These are phyloP conservation scores for Drosophila subpulchrella DNA, from an alignment of 1,140 invertebrate species.

Conservation along the genomic window DNA sequence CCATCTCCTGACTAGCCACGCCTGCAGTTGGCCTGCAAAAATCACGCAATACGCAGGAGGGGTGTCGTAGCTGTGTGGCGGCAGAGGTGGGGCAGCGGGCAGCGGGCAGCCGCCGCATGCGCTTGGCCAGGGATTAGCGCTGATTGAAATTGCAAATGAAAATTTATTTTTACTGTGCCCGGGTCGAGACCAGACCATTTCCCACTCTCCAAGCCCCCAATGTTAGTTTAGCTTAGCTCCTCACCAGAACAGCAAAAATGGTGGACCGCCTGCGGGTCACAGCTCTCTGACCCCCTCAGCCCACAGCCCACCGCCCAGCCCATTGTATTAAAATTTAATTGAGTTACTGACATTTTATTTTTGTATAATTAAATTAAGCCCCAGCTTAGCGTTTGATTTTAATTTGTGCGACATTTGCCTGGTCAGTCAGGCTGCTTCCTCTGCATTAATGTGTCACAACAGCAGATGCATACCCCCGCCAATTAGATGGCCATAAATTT, in stretches of 20 bases:
- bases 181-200: constrained; percentile 5
- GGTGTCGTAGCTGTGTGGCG: constrained; percentile 1
- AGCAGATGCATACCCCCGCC: constrained; percentile 37
- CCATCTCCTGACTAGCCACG: constrained; percentile 32
- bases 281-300: background rate
- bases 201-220: constrained; percentile 9
- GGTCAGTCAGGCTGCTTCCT: constrained; percentile 25
- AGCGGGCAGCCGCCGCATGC: constrained; percentile 60
- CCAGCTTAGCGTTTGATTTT: constrained; percentile 82
- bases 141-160: constrained; percentile 84
- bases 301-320: background rate
- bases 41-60: constrained; percentile 60
- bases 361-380: constrained; percentile 83
- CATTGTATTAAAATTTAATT: constrained; percentile 82
- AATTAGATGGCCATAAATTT: constrained; percentile 77
- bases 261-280: constrained; percentile 38
- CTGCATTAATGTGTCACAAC: constrained; percentile 60
- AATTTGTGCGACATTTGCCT: constrained; percentile 82
- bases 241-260: background rate
- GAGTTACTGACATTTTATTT: constrained; percentile 84
- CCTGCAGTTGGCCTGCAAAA: constrained; percentile 82
- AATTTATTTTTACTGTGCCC: constrained; percentile 81
- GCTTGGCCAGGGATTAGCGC: constrained; percentile 82
- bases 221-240: constrained; percentile 75
- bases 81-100: constrained; percentile 2